Evolutionary conservation across 2,888 invertebrate species (phyloP).

Genomic region (Creontiades dilutus): DNA sequence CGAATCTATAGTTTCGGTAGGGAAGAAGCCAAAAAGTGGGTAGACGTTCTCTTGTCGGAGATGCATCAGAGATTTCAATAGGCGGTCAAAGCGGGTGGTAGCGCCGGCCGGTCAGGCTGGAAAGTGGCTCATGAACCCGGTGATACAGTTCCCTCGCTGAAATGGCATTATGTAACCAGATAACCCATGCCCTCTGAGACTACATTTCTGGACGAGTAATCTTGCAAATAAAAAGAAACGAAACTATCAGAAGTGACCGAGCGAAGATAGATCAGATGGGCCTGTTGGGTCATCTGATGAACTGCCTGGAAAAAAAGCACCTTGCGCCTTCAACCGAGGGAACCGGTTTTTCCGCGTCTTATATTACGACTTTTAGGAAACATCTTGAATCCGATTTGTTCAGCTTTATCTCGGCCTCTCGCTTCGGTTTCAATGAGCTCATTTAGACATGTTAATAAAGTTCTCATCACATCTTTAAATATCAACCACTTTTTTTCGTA

Average conservation of each 20-base stretch:
- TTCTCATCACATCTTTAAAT: conserved; percentile 10
- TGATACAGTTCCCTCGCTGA: conserved; percentile 32
- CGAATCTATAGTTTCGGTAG: too few relatives aligned
- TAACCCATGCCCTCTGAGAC: neutral
- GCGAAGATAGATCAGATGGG: neutral
- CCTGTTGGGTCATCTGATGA: neutral
- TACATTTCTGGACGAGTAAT: neutral
- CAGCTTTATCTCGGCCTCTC: neutral
- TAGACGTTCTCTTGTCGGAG: too few relatives aligned
- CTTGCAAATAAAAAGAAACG: neutral
- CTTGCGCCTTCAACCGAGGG: neutral
- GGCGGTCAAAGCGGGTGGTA: neutral
- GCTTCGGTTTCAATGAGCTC: conserved; percentile 10
- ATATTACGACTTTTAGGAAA: neutral
- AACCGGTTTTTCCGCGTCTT: neutral
- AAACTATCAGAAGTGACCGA: conserved; percentile 23
- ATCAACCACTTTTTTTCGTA: neutral
- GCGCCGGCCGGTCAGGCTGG: neutral
- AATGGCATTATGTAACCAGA: neutral
- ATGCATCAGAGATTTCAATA: neutral
- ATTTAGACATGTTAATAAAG: conserved; percentile 15
- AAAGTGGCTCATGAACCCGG: neutral
- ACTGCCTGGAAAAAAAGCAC: conserved; percentile 8
- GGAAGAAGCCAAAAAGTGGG: too few relatives aligned
- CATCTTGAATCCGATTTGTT: conserved; percentile 11